Percentiles rank a stretch among this genome's conserved stretches.
Evolutionary conservation across 2,113 vertebrate genomes (phyloP).

Genomic region (Cavia porcellus): DNA sequence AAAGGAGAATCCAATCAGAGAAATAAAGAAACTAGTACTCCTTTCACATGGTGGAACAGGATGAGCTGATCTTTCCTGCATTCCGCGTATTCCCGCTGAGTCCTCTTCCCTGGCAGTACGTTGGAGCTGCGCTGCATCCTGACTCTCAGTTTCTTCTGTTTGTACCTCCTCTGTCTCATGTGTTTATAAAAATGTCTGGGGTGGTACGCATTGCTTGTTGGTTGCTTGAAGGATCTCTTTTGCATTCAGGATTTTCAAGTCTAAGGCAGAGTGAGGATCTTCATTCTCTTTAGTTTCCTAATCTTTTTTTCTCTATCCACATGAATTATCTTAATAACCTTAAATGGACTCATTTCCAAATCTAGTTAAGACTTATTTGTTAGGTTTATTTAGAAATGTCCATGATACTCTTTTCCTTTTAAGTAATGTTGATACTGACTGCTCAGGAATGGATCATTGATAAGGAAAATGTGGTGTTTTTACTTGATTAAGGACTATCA

Average conservation of each 20-base stretch:
- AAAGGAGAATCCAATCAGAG: not conserved
- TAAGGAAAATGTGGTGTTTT: not conserved
- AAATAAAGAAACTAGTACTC: not conserved
- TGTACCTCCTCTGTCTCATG: not conserved
- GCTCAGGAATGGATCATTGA: not conserved
- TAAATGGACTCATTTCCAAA: not conserved
- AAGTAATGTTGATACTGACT: not conserved
- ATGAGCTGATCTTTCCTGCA: not conserved
- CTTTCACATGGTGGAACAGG: not conserved
- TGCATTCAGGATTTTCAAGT: not conserved
- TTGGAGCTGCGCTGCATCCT: not conserved
- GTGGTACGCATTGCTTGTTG: not conserved
- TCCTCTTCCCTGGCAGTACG: not conserved
- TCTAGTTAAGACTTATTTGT: not conserved
- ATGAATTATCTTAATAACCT: not conserved
- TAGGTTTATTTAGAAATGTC: not conserved
- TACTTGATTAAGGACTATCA: not conserved
- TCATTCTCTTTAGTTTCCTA: not conserved
- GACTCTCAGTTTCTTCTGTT: not conserved
- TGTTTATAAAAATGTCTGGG: not conserved
- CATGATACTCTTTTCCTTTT: not conserved
- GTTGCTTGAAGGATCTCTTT: not conserved
- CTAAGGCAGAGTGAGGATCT: not conserved
- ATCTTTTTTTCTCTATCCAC: not conserved
- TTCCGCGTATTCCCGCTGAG: not conserved